Base-by-base conservation (phyloP, 2,888 invertebrate genomes). In the Graphium colonna region DNA sequence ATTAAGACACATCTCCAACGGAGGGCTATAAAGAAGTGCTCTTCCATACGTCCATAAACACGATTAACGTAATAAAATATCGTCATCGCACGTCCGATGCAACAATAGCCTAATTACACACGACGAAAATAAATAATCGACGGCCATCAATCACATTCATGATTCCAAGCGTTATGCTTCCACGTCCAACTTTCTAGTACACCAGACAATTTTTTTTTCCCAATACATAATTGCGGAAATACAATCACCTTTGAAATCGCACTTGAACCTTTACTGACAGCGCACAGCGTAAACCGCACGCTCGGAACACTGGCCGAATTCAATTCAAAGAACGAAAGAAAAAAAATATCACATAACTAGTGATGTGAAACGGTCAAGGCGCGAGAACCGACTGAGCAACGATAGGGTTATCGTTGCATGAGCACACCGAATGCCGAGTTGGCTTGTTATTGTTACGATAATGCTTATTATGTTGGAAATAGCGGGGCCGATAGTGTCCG, bases 391-490 rank as follows among this genome's bases (percentile, higher is more conserved):
- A 65, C 61, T 64, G 60, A 59, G 62, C 66, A 65, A 60, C 45
- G 21, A 28, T 33, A 36, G 46, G 53, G 53, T 57, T 57, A 57
- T 55, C 56, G 17, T 51, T 72, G 61, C 76, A 75, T 74, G 76
- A 75, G 65, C 70, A 71, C 73, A 68, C 65, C 72, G 74, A 74
- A 67, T 78, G 79, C 73, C 69, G 75, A 75, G 72, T 78, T 73
- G 77, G 72, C 79, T 79, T 88, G 85, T 88, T 88, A 83, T 88
- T 88, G 80, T 86, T 82, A 77, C 81, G 88, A 88, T 88, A 88
- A 87, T 83, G 74, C 78, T 84, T 86, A 84, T 86, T 87, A 86
- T 84, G 83, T 83, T 85, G 79, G 79, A 80, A 85, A 85, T 84
- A 81, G 77, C 79, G 79, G 66, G 60, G 69, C n/a, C 75, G 86